These are phyloP conservation scores for Pygoscelis adeliae DNA, from an alignment of 2,113 vertebrate species.

Conservation along the genomic window DNA sequence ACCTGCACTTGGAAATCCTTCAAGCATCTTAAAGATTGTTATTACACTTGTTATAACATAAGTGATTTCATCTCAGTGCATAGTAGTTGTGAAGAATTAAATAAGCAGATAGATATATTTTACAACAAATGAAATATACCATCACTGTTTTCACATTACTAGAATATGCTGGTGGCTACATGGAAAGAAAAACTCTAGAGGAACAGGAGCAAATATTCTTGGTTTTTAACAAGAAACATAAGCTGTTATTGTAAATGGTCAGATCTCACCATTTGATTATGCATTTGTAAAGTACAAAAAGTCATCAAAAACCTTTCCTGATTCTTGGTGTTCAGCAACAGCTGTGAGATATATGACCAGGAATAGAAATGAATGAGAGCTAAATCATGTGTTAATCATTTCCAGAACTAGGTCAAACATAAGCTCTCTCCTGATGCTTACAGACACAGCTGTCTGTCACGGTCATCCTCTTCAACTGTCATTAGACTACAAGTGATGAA, in stretches of 20 bases:
- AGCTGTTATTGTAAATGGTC: background rate
- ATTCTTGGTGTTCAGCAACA: constrained; percentile 24
- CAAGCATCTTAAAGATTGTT: background rate
- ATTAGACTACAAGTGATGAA: background rate
- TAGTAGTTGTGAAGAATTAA: background rate
- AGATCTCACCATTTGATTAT: background rate
- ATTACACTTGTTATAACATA: background rate
- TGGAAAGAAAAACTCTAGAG: background rate
- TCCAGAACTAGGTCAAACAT: constrained; percentile 58
- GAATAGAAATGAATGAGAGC: constrained; percentile 48
- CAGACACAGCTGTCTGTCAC: constrained; percentile 35
- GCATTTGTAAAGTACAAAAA: background rate
- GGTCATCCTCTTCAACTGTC: constrained; percentile 20
- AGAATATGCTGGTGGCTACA: background rate
- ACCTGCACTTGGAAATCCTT: background rate
- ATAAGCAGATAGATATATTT: background rate
- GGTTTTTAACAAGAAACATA: background rate
- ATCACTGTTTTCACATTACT: background rate
- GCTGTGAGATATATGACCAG: constrained; percentile 28
- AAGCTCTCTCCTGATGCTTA: constrained; percentile 45
- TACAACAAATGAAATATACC: background rate
- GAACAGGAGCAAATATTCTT: background rate
- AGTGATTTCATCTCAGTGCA: background rate
- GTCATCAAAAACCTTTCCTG: constrained; percentile 10
- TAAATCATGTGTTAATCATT: constrained; percentile 65